phyloP scores from a whole-genome alignment of 2,888 invertebrate genomes.

The Enchytraeus crypticus region DNA sequence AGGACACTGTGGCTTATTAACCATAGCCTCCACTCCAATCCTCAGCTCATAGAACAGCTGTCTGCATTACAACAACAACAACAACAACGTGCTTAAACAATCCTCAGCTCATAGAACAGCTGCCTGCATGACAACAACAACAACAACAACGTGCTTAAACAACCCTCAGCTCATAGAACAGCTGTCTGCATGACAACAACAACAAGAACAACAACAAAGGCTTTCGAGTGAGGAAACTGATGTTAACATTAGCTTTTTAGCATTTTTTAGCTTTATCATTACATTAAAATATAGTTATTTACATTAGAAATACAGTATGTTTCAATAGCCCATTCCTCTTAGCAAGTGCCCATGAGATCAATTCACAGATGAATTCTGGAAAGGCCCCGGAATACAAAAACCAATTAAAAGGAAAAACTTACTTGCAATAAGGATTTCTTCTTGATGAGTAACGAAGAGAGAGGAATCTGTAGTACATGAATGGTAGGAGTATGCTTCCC shows the following conservation, averaged over 20 bases:
- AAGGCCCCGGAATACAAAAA: too few relatives aligned
- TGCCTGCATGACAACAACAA: constrained; percentile 36
- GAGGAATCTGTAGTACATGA: constrained; percentile 94
- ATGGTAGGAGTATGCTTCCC: constrained; percentile 80
- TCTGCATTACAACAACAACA: constrained; percentile 33
- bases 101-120: constrained; percentile 77
- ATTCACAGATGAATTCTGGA: too few relatives aligned
- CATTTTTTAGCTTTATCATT: too few relatives aligned
- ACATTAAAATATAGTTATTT: neutral
- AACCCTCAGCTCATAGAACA: constrained; percentile 77
- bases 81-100: constrained; percentile 38
- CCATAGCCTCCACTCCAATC: constrained; percentile 61
- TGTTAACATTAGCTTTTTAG: too few relatives aligned
- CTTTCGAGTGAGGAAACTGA: too few relatives aligned
- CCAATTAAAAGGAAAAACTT: constrained; percentile 39
- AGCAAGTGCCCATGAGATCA: too few relatives aligned
- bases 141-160: constrained; percentile 22
- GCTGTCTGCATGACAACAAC: constrained; percentile 46
- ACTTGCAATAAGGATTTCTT: constrained; percentile 90
- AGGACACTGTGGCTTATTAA: constrained; percentile 64
- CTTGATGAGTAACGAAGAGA: constrained; percentile 82
- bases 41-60: constrained; percentile 77
- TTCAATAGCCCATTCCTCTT: too few relatives aligned
- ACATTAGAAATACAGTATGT: neutral
- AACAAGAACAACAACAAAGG: neutral